Percentiles rank a stretch among this genome's conserved stretches.
Evolutionary conservation across 2,888 invertebrate species (phyloP).

Genomic region (Heterodera filipjevi): DNA sequence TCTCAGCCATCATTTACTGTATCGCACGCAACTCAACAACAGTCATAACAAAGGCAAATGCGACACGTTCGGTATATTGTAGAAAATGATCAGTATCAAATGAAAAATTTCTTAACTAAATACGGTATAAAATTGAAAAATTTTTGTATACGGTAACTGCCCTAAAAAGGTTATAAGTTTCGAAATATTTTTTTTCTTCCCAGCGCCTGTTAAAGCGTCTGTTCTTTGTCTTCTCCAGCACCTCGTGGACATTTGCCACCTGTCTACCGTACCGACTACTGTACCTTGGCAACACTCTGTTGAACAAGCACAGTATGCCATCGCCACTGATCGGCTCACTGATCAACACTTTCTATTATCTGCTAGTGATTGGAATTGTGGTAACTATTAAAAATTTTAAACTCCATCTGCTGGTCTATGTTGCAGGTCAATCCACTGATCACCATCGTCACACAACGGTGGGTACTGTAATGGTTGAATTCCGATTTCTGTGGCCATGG

Average conservation of each 20-base stretch:
- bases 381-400: constrained; percentile 41
- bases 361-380: constrained; percentile 62
- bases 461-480: no score
- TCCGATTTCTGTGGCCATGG: no score
- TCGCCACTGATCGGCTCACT: constrained; percentile 31
- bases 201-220: constrained; percentile 62
- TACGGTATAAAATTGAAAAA: background rate
- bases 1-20: constrained; percentile 60
- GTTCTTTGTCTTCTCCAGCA: constrained; percentile 63
- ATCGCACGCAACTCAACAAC: constrained; percentile 60
- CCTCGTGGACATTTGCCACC: constrained; percentile 63
- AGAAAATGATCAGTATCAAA: background rate
- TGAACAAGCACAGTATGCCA: constrained; percentile 23
- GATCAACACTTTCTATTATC: constrained; percentile 51
- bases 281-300: constrained; percentile 49
- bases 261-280: constrained; percentile 61
- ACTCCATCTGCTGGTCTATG: background rate
- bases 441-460: constrained; percentile 60
- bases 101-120: background rate
- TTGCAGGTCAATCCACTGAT: constrained; percentile 41
- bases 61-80: constrained; percentile 36
- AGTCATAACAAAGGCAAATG: constrained; percentile 51
- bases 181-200: constrained; percentile 37
- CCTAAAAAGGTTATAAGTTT: no score
- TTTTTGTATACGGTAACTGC: no score